Evolutionary conservation across 2,113 vertebrate species (phyloP).

Genomic region (Galemys pyrenaicus): DNA sequence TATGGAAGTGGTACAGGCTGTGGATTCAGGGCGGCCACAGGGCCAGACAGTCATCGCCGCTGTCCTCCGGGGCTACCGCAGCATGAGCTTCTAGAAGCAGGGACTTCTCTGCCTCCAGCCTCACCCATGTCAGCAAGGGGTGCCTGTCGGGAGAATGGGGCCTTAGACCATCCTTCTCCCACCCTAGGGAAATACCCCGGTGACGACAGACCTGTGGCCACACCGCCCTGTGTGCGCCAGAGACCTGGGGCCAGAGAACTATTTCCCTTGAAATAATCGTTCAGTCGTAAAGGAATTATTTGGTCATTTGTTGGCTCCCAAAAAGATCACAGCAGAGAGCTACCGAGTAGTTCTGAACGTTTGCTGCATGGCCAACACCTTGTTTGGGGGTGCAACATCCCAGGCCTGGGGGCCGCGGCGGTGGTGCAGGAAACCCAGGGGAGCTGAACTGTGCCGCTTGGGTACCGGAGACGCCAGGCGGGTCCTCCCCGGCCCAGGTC

Average conservation of each 20-base stretch:
- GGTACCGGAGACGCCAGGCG: too few species aligned
- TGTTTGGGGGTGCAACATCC: background rate
- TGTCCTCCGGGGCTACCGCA: background rate
- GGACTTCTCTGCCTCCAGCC: background rate
- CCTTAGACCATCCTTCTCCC: background rate
- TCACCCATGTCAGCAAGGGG: too few species aligned
- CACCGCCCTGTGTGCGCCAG: background rate
- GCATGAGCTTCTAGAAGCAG: background rate
- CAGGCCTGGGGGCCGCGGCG: background rate
- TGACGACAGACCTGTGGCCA: background rate
- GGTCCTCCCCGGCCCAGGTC: too few species aligned
- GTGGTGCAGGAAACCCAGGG: background rate
- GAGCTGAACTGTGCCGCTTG: background rate
- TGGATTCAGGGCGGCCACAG: background rate
- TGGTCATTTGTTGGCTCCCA: background rate
- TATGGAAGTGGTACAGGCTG: background rate
- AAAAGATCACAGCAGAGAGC: background rate
- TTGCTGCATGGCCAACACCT: background rate
- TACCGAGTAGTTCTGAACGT: background rate
- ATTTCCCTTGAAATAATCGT: background rate
- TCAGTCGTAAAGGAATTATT: background rate
- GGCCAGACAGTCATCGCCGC: constrained; percentile 4
- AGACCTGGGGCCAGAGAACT: background rate
- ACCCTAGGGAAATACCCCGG: background rate
- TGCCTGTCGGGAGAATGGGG: too few species aligned